Conservation (phyloP, 2,113 vertebrate genomes). For the Serilophus lunatus region DNA sequence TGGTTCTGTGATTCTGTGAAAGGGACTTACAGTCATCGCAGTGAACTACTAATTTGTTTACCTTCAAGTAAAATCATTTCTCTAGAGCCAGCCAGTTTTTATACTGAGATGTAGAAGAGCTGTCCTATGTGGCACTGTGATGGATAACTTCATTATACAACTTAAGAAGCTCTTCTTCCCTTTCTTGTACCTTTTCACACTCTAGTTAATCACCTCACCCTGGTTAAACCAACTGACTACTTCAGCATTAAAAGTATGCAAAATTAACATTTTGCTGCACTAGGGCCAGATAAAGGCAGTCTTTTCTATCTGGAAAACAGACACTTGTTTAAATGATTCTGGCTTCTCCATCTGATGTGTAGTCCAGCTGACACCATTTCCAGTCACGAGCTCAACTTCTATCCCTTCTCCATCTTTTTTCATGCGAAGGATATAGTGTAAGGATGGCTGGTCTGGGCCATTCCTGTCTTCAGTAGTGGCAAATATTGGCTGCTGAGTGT, state of each 20-base stretch:
- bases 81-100: slow-evolving; percentile 1
- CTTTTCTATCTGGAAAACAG: neutral
- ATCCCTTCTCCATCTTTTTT: neutral
- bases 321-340: neutral
- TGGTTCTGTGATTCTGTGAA: neutral
- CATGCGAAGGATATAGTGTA: neutral
- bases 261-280: slow-evolving; percentile 11
- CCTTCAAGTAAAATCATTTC: slow-evolving; percentile 38
- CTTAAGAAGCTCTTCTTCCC: slow-evolving; percentile 36
- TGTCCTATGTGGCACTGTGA: neutral
- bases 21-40: neutral
- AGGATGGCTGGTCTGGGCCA: neutral
- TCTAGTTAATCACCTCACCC: slow-evolving; percentile 21
- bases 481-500: neutral
- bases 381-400: neutral
- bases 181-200: slow-evolving; percentile 53
- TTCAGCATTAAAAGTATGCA: neutral
- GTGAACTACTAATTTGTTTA: slow-evolving; percentile 54
- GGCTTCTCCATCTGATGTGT: neutral
- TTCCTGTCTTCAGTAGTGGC: neutral
- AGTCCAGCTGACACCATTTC: neutral
- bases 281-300: neutral
- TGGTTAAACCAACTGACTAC: neutral
- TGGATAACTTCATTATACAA: slow-evolving; percentile 51
- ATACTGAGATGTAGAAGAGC: slow-evolving; percentile 5